Evolutionary conservation across 2,797 vertebrate genomes (phyloP).

Genomic region (Mormyrops attenuatus): DNA sequence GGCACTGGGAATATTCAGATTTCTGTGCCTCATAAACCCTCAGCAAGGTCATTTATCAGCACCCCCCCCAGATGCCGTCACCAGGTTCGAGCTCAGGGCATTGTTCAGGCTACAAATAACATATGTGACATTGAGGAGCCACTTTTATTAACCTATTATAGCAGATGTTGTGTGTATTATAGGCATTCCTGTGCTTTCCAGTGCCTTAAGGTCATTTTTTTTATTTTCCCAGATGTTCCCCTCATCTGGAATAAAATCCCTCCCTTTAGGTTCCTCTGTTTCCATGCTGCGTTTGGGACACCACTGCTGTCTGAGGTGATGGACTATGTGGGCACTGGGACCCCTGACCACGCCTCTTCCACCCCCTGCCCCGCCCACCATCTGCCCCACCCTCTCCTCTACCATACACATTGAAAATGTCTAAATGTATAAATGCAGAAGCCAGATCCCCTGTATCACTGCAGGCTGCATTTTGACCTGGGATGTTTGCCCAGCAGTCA

Average conservation of each 20-base stretch:
- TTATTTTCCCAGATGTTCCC: background rate
- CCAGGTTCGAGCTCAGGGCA: slow-evolving; percentile 56
- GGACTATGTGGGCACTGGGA: background rate
- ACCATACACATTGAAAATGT: background rate
- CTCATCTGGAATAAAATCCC: background rate
- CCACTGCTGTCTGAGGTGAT: background rate
- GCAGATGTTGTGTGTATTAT: slow-evolving; percentile 2
- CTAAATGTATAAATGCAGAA: background rate
- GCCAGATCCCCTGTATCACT: background rate
- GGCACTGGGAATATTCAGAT: slow-evolving; percentile 70
- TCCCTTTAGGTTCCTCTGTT: background rate
- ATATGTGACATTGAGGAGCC: slow-evolving; percentile 16
- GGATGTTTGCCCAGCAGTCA: background rate
- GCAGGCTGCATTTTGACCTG: background rate
- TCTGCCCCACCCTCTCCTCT: background rate
- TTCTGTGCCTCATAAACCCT: slow-evolving; percentile 65
- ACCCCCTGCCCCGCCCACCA: background rate
- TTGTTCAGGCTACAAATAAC: slow-evolving; percentile 49
- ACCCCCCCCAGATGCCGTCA: slow-evolving; percentile 52
- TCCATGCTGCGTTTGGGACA: background rate
- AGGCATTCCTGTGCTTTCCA: background rate
- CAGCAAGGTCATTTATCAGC: slow-evolving; percentile 64
- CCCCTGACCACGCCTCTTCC: background rate
- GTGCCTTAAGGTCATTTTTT: slow-evolving; percentile 43
- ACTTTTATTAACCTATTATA: background rate